These are phyloP conservation scores for Bembecia ichneumoniformis DNA, from an alignment of 2,888 invertebrate genomes.

Conservation along the genomic window DNA sequence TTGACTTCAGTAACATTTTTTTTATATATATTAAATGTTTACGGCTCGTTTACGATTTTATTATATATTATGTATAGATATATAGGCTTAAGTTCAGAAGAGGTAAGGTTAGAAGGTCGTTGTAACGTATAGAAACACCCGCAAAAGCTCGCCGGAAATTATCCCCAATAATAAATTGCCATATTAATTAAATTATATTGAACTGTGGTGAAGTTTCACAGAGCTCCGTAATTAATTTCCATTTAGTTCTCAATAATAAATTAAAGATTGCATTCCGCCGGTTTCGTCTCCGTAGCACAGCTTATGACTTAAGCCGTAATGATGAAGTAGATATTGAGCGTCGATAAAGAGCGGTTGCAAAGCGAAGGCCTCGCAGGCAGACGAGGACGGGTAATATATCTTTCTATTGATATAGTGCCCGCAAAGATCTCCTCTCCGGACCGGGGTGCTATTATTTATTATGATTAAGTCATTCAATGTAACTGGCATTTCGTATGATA, in stretches of 20 bases:
- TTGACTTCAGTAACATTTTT: no score
- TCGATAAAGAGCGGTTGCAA: conserved; percentile 12
- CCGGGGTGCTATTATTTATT: neutral
- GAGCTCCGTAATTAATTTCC: neutral
- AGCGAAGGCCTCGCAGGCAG: neutral
- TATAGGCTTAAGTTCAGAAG: no score
- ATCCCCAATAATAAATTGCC: no score
- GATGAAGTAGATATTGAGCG: conserved; percentile 22
- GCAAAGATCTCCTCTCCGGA: neutral
- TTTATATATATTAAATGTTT: no score
- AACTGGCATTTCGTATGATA: no score
- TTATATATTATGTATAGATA: no score
- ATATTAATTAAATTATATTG: no score
- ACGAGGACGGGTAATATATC: conserved; percentile 17
- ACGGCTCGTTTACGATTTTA: no score
- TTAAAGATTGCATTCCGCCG: neutral
- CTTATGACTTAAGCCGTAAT: conserved; percentile 16
- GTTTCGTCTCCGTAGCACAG: conserved; percentile 7
- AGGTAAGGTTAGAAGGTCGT: no score
- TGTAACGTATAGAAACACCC: no score
- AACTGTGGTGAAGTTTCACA: neutral
- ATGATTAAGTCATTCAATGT: neutral
- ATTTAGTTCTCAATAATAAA: conserved; percentile 2
- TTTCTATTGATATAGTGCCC: conserved; percentile 19
- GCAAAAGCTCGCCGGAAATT: no score